Conservation (phyloP, 37 sponge, comb jelly and placozoan species). For the Lycopodina hypogea region DNA sequence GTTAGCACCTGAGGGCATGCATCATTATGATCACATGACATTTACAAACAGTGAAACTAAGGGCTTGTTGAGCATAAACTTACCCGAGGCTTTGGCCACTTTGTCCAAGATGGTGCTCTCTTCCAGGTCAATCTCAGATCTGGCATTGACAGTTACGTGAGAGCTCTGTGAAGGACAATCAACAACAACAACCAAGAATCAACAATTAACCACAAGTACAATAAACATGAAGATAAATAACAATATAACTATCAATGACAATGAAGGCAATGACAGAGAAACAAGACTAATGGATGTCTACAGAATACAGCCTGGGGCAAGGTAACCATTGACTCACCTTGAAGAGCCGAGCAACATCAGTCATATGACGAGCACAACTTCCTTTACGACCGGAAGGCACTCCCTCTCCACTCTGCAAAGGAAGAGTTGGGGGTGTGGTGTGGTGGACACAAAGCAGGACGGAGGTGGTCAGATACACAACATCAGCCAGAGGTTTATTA, state of each 20-base stretch:
- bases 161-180: constrained; percentile 38
- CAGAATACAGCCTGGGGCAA: constrained; percentile 1
- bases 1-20: constrained; percentile 64
- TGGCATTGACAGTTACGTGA: constrained; percentile 87
- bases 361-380: constrained; percentile 69
- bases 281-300: too few species aligned
- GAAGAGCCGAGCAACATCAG: constrained; percentile 71
- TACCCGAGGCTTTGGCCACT: constrained; percentile 87
- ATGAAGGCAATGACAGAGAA: too few species aligned
- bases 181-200: too few species aligned
- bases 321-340: constrained; percentile 35
- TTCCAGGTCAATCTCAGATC: constrained; percentile 85
- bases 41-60: background rate
- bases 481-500: too few species aligned
- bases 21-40: background rate
- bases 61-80: background rate
- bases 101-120: constrained; percentile 66
- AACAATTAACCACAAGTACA: too few species aligned
- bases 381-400: constrained; percentile 78
- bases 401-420: constrained; percentile 68
- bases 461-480: background rate
- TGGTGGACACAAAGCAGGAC: too few species aligned
- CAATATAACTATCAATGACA: too few species aligned
- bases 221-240: too few species aligned
- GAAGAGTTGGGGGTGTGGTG: background rate